Percentiles rank a stretch among this genome's conserved stretches.
These are phyloP conservation scores for Bombus cullumanus DNA, from an alignment of 1,140 invertebrate genomes.

Conservation along the genomic window DNA sequence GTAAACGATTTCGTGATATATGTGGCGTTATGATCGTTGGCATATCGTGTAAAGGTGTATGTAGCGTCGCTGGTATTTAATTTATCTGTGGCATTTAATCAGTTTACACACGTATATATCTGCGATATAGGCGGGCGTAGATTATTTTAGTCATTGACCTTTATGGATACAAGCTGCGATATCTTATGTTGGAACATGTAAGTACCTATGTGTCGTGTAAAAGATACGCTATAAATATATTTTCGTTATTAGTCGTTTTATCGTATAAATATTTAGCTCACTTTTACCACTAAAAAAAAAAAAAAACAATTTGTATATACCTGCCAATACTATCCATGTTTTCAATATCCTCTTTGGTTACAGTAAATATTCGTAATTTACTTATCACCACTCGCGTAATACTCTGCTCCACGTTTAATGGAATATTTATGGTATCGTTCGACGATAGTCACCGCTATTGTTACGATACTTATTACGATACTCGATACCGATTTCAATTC, in stretches of 20 bases:
- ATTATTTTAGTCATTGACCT: constrained; percentile 3
- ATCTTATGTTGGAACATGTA: background rate
- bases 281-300: no score
- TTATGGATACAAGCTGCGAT: background rate
- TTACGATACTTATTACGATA: constrained; percentile 30
- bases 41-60: background rate
- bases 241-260: no score
- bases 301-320: background rate
- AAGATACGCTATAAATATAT: background rate
- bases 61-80: background rate
- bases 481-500: constrained; percentile 8
- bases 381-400: background rate
- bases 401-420: background rate
- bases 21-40: background rate
- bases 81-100: background rate
- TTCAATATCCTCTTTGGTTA: background rate
- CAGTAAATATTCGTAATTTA: background rate
- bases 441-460: constrained; percentile 16
- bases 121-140: background rate
- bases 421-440: constrained; percentile 12
- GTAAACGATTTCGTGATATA: background rate
- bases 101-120: background rate
- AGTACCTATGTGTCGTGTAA: background rate
- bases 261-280: no score
- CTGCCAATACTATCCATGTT: background rate